These are phyloP conservation scores for Coregonus suidteri DNA, from an alignment of 2,797 vertebrate species.

Conservation along the genomic window DNA sequence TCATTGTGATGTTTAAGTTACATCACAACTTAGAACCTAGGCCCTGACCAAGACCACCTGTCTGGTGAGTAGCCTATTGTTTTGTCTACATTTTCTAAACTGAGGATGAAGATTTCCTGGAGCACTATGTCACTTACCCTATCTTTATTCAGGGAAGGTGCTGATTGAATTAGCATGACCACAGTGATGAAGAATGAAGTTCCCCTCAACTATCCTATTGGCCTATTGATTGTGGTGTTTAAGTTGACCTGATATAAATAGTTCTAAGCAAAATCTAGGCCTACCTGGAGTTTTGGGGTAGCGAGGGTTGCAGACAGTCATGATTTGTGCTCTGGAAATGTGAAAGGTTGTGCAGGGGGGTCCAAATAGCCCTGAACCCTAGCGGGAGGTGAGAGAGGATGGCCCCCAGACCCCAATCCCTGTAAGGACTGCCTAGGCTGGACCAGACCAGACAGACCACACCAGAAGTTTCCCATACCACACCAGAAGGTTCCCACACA, in stretches of 20 bases:
- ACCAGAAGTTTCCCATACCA: conserved; percentile 52
- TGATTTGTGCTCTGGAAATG: conserved; percentile 63
- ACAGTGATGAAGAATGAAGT: too few species aligned
- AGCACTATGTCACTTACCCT: too few species aligned
- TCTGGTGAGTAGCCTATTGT: too few species aligned
- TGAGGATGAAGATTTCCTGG: too few species aligned
- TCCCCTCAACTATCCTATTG: too few species aligned
- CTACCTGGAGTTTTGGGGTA: conserved; percentile 38
- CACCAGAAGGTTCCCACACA: conserved; percentile 60
- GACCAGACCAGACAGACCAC: conserved; percentile 53
- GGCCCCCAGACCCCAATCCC: conserved; percentile 58
- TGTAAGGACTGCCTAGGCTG: conserved; percentile 45
- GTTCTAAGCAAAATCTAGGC: not conserved
- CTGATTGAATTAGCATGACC: too few species aligned
- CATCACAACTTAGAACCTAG: too few species aligned
- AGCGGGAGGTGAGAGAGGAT: conserved; percentile 68
- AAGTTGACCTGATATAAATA: not conserved
- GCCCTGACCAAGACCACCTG: too few species aligned
- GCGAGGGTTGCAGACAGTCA: conserved; percentile 44
- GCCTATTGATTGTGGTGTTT: not conserved
- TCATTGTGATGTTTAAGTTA: too few species aligned
- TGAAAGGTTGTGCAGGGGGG: conserved; percentile 53
- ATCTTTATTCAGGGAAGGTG: too few species aligned
- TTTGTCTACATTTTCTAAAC: too few species aligned
- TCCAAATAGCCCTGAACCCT: conserved; percentile 51